Percentiles rank a stretch among this genome's conserved stretches.
phyloP scores from a whole-genome alignment of 2,113 vertebrate species.

The Pygoscelis antarcticus region DNA sequence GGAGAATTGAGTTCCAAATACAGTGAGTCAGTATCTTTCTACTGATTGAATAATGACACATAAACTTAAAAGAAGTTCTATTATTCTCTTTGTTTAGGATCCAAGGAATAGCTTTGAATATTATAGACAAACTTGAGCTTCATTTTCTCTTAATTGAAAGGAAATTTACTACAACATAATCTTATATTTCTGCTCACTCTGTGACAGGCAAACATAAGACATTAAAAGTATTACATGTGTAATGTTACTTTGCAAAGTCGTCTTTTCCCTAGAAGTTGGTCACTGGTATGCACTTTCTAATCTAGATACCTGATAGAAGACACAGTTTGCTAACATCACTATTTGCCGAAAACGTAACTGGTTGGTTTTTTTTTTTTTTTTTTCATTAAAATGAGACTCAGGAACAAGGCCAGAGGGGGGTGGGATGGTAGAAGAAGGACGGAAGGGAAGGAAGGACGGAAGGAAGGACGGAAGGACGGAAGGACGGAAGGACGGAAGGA shows the following conservation, averaged over 20 bases:
- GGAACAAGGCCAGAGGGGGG: not conserved
- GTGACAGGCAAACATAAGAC: not conserved
- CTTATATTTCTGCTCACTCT: not conserved
- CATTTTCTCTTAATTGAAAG: not conserved
- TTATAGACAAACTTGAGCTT: not conserved
- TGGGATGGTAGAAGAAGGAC: not conserved
- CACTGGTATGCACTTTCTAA: not conserved
- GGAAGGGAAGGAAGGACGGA: too few species aligned
- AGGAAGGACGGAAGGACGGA: not conserved
- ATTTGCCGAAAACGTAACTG: not conserved
- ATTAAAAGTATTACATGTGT: not conserved
- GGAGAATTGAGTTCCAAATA: not conserved
- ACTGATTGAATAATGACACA: not conserved
- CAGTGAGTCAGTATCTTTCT: not conserved
- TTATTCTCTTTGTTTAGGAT: not conserved
- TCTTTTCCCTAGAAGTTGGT: not conserved
- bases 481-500: too few species aligned
- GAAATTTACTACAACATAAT: not conserved
- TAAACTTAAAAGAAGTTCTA: not conserved
- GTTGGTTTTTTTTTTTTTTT: not conserved
- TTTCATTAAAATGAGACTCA: not conserved
- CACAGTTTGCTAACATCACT: not conserved
- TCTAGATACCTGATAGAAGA: not conserved
- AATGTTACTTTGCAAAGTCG: not conserved
- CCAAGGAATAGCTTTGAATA: not conserved